Percentiles rank a stretch among this genome's conserved stretches.
Evolutionary conservation across 2,113 vertebrate species (phyloP).

Genomic region (zebrafish (Danio rerio)): DNA sequence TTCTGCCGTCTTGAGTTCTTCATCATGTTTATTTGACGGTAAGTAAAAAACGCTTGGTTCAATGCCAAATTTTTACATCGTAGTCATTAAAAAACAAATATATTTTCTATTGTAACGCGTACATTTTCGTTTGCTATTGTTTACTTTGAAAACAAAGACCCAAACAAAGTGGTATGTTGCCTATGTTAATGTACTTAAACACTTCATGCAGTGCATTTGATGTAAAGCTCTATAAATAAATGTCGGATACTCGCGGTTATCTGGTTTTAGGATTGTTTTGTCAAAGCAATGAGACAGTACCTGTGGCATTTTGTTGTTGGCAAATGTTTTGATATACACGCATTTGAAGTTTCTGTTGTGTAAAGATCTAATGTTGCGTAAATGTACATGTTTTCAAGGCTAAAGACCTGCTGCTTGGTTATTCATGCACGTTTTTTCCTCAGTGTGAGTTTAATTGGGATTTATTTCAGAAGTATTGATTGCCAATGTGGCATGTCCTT

Average conservation of each 20-base stretch:
- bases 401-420: neutral
- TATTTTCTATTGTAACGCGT: too few relatives aligned
- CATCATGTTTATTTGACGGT: slow-evolving; percentile 49
- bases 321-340: too few relatives aligned
- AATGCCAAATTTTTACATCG: neutral
- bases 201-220: neutral
- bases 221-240: neutral
- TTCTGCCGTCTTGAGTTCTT: neutral
- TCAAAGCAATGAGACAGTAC: too few relatives aligned
- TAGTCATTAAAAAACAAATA: neutral
- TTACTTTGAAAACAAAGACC: neutral
- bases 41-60: slow-evolving; percentile 17
- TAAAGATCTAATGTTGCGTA: too few relatives aligned
- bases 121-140: neutral
- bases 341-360: too few relatives aligned
- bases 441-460: neutral
- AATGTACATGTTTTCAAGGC: too few relatives aligned
- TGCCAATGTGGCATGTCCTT: neutral
- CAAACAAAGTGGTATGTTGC: too few relatives aligned
- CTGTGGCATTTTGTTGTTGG: too few relatives aligned
- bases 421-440: neutral
- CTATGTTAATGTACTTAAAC: neutral
- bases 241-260: neutral
- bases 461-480: neutral
- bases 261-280: neutral